Evolutionary conservation across 2,888 invertebrate genomes (phyloP), one percentile per base, ranked within the genome.

Genomic region (Amblyjoppa fuscipennis): DNA sequence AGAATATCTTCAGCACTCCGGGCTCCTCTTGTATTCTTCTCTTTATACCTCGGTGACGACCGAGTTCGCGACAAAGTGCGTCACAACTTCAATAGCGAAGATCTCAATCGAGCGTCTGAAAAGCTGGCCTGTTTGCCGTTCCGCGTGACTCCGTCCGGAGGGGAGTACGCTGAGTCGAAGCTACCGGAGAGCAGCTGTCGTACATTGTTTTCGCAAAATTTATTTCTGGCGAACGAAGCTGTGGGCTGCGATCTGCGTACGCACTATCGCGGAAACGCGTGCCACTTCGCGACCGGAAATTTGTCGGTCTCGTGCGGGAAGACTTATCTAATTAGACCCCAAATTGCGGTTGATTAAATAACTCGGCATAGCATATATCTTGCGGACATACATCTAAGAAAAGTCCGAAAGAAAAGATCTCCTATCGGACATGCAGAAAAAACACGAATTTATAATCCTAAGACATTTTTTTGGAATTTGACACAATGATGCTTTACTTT

Each of bases 71-170:
- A 66, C 28, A 16, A 45, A 31, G 41, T 49, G 61, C 41, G 74
- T 69, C 51, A 51, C 69, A 51, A 41, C 53, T 56, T 75, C 56
- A 49, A 25, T 71, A 56, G 76, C 59, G 59, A 64, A 51, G 38
- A 6, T 20, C 61, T 74, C 74, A 79, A 83, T 75, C 61, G 34
- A 74, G 64, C 25, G 25, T 64, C 69, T 53, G 51, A 56, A 20
- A 70, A 70, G 38, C 38, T 25, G 16, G 51, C 31, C 38, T 51
- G 41, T 70, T 75, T 75, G 28, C 25, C 45, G 45, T 59, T 74
- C n/a, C 76, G 13, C 75, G 51, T 53, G 53, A n/a, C 51, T 71
- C 31, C 4, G 2, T 9, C 5, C 31, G 51, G 53, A 56, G 25
- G 34, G 34, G 11, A 11, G 3, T 34, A 9, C 51, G 3, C n/a